phyloP scores from a whole-genome alignment of 2,888 invertebrate genomes.

The Anthophora plumipes region DNA sequence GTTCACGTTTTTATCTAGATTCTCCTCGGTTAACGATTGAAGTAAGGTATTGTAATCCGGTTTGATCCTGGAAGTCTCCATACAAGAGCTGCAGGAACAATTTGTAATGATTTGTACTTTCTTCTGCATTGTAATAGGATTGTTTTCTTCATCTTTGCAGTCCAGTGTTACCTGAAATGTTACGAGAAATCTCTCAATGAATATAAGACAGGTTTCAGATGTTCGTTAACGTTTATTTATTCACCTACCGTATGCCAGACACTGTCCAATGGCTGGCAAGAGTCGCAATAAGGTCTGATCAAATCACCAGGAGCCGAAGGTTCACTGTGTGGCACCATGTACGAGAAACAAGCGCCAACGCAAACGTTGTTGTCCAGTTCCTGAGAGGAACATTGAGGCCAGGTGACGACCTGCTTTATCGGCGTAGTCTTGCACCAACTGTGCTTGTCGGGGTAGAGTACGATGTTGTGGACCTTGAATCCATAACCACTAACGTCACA shows the following conservation, averaged over 20 bases:
- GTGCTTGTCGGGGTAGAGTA: constrained; percentile 89
- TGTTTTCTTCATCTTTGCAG: constrained; percentile 86
- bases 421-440: constrained; percentile 90
- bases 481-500: constrained; percentile 34
- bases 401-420: constrained; percentile 89
- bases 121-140: constrained; percentile 86
- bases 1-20: constrained; percentile 79
- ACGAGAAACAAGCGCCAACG: constrained; percentile 90
- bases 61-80: constrained; percentile 84
- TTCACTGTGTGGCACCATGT: constrained; percentile 89
- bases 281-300: constrained; percentile 89
- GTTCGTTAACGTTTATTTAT: background rate
- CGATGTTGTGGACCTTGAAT: constrained; percentile 89
- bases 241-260: constrained; percentile 88
- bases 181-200: background rate
- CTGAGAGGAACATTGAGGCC: constrained; percentile 87
- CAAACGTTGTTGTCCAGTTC: constrained; percentile 90
- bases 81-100: constrained; percentile 88
- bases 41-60: constrained; percentile 82
- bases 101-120: constrained; percentile 89
- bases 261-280: constrained; percentile 88
- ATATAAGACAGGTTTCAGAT: too few relatives aligned
- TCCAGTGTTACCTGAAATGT: constrained; percentile 86
- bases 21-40: constrained; percentile 79
- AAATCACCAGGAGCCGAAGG: constrained; percentile 89